A percentile compares a stretch with the other conserved stretches of the same genome.
Conservation (phyloP, 2,797 vertebrate species). For the Acanthurus tractus region DNA sequence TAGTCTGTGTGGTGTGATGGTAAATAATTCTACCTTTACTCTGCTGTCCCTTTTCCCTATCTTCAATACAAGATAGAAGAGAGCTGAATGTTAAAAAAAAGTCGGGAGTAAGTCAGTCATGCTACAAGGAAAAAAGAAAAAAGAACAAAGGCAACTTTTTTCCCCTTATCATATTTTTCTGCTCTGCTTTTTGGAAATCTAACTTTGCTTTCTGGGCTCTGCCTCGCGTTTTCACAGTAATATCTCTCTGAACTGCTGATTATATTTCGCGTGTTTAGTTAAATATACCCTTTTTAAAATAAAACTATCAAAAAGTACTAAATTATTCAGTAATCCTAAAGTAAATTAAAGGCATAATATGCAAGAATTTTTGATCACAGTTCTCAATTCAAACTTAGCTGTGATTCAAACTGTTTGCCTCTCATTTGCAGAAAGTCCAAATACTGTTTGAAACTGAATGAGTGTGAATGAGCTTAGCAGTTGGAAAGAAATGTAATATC, state of each 20-base stretch:
- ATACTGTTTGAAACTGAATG: conserved; percentile 1
- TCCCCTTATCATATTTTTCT: neutral
- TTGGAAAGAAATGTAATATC: conserved; percentile 9
- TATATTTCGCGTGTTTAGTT: neutral
- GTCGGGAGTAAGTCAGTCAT: neutral
- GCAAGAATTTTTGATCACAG: too few species aligned
- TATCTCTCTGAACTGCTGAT: neutral
- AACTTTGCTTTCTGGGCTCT: neutral
- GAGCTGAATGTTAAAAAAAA: neutral
- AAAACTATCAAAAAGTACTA: neutral
- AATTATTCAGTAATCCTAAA: neutral
- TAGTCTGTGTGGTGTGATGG: neutral
- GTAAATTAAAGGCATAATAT: too few species aligned
- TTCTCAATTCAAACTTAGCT: too few species aligned
- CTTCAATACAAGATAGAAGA: neutral
- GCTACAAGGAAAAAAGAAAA: too few species aligned
- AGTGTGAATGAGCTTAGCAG: neutral
- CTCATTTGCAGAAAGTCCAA: neutral
- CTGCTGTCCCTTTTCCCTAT: neutral
- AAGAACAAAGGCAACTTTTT: neutral
- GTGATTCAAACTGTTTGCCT: conserved; percentile 3
- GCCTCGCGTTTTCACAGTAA: neutral
- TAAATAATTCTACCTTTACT: conserved; percentile 8
- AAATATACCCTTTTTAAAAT: neutral
- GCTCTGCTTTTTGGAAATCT: neutral